Evolutionary conservation across 1,140 invertebrate species (phyloP), one percentile per base, ranked within the genome.

Genomic region (Halyomorpha halys): DNA sequence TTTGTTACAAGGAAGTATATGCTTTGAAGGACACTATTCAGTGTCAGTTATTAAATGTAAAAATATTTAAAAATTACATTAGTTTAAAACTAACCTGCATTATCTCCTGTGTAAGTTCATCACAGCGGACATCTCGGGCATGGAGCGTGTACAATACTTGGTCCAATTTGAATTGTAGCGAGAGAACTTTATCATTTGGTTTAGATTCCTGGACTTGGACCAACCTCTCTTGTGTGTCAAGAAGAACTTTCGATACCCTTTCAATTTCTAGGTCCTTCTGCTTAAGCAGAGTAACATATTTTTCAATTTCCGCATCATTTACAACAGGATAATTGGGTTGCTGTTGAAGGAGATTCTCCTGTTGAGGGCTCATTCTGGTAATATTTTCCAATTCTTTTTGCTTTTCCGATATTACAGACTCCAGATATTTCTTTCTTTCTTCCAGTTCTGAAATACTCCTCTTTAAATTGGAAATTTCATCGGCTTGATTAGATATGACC

Each of bases 31-130:
- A n/a, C n/a, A n/a, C n/a, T n/a, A n/a, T n/a, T n/a, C n/a, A n/a
- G n/a, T n/a, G n/a, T n/a, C 47, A 49, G 11, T 3, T n/a, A 49
- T 11, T 49, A 49, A 49, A 49, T 18, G 3, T 49, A 49, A 49
- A 49, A 49, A 11, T 49, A 49, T 49, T 18, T 30, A 3, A 30
- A 4, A 3, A 30, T n/a, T 30, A 30, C 8, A 30, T 4, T 30
- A 30, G n/a, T 39, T 53, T 53, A 21, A 39, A 56, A 59, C 30
- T 65, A 68, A 79, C 77, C 72, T 87, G 84, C 71, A 87, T 89
- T 34, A 94, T 75, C 74, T 94, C 90, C 67, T 87, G 78, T 0
- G 90, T 92, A 51, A 95, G 77, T 75, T 94, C 90, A 71, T 95
- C 91, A 75, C 89, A 91, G 14, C 89, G 80, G 21, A 93, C 84